Evolutionary conservation across 35 echinoderm and acorn worm genomes (phyloP).

Genomic region (Ophiothrix spiculata): DNA sequence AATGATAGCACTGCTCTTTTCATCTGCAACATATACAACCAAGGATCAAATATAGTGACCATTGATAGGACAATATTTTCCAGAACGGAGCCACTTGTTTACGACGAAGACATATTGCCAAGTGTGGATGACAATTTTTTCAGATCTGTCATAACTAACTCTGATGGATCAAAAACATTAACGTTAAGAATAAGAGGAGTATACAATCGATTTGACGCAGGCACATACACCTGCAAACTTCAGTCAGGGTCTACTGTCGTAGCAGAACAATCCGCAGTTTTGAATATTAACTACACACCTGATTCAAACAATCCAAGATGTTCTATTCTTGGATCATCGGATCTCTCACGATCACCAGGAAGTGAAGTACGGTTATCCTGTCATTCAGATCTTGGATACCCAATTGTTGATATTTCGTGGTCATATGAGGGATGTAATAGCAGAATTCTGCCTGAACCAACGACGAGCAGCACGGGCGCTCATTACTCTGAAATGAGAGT

Average conservation of each 20-base stretch:
- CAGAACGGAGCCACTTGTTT: not conserved
- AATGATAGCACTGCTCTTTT: not conserved
- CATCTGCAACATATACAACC: not conserved
- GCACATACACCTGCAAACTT: not conserved
- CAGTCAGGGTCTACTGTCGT: not conserved
- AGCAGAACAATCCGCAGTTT: not conserved
- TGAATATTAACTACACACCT: not conserved
- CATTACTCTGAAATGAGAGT: not conserved
- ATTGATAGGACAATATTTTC: not conserved
- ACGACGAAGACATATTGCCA: not conserved
- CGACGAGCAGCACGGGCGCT: not conserved
- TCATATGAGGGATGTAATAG: not conserved
- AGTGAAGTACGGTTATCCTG: not conserved
- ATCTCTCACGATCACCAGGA: not conserved
- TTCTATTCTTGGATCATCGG: not conserved
- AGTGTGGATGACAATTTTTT: not conserved
- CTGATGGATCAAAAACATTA: not conserved
- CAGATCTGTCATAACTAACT: not conserved
- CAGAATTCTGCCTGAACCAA: not conserved
- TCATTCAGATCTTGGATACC: not conserved
- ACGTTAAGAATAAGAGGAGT: not conserved
- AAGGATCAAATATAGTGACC: not conserved
- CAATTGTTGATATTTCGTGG: not conserved
- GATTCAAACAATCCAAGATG: not conserved
- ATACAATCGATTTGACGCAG: not conserved